These are phyloP conservation scores for Craseonycteris thonglongyai DNA, from an alignment of 2,113 vertebrate species.

Conservation along the genomic window DNA sequence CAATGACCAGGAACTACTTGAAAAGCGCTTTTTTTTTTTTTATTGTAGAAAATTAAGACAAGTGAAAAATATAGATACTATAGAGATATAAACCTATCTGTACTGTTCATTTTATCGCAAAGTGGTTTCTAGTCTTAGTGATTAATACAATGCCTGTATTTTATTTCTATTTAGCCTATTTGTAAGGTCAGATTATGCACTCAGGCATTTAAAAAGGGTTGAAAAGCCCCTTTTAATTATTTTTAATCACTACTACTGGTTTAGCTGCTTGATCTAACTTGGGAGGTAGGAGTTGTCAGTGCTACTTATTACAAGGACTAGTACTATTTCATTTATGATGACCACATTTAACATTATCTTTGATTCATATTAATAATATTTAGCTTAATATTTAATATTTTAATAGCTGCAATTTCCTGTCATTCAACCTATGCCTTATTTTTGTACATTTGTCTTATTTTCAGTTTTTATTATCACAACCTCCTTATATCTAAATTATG, in stretches of 20 bases:
- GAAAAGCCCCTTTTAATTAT: neutral
- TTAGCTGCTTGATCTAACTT: neutral
- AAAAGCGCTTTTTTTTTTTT: neutral
- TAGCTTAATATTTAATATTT: neutral
- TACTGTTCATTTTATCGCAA: neutral
- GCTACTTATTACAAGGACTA: neutral
- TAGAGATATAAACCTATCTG: neutral
- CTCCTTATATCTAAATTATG: neutral
- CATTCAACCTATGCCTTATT: neutral
- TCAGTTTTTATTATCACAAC: neutral
- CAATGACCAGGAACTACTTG: neutral
- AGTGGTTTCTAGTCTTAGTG: neutral
- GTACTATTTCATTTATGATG: neutral
- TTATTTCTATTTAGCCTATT: neutral
- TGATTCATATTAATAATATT: neutral
- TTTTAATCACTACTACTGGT: neutral
- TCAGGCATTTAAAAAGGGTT: neutral
- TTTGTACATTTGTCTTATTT: conserved; percentile 6
- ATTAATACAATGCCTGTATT: neutral
- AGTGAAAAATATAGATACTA: too few species aligned
- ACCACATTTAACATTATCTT: neutral
- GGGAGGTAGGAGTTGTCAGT: neutral
- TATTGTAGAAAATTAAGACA: neutral
- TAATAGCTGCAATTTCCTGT: neutral
- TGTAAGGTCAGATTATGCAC: neutral